A percentile compares a stretch with the other conserved stretches of the same genome.
These are phyloP conservation scores for Aplochiton taeniatus DNA, from an alignment of 2,797 vertebrate genomes.

Conservation along the genomic window DNA sequence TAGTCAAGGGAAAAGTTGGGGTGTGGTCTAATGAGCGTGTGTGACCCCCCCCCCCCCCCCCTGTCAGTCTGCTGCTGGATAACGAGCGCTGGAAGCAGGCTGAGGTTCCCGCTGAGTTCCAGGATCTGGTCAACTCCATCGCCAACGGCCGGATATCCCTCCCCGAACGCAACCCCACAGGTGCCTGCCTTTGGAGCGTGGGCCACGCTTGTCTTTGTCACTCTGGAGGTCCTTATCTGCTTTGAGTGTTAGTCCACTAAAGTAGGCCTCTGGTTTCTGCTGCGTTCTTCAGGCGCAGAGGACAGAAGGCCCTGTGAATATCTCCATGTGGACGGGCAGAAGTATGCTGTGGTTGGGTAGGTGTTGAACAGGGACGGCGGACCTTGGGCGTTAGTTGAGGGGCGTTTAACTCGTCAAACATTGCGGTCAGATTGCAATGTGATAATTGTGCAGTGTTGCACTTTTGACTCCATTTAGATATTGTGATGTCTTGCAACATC, in stretches of 20 bases:
- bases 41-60: too few relatives aligned
- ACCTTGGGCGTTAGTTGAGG: too few relatives aligned
- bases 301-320: constrained; percentile 88
- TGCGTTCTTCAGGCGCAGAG: constrained; percentile 70
- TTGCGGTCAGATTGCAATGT: too few relatives aligned
- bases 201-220: too few relatives aligned
- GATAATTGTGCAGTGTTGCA: too few relatives aligned
- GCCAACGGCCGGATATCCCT: constrained; percentile 89
- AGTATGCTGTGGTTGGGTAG: constrained; percentile 95
- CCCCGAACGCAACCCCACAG: constrained; percentile 84
- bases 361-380: constrained; percentile 33
- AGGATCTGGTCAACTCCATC: constrained; percentile 92
- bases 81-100: constrained; percentile 98
- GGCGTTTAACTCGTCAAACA: too few relatives aligned
- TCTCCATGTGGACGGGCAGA: constrained; percentile 87
- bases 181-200: constrained; percentile 51
- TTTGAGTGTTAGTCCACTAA: too few relatives aligned
- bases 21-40: too few relatives aligned
- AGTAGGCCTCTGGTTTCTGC: neutral
- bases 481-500: too few relatives aligned
- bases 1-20: too few relatives aligned
- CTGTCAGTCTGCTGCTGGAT: constrained; percentile 91
- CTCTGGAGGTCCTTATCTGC: too few relatives aligned
- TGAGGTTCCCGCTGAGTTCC: constrained; percentile 94
- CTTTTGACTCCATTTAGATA: too few relatives aligned